A percentile compares a stretch with the other conserved stretches of the same genome.
Evolutionary conservation across 1,140 invertebrate genomes (phyloP).

Genomic region (Episyrphus balteatus): DNA sequence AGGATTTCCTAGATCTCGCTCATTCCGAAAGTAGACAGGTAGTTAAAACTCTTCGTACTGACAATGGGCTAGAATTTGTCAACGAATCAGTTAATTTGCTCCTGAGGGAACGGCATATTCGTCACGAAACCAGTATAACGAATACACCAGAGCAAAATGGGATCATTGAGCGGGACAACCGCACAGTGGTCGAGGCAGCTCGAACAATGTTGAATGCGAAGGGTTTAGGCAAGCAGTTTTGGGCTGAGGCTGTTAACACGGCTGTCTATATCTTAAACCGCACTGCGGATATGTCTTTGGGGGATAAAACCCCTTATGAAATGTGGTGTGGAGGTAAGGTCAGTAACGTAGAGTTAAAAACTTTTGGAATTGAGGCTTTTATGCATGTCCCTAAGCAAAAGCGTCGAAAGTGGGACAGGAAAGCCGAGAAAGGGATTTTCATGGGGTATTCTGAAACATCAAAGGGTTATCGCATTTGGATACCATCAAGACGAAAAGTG

Average conservation of each 20-base stretch:
- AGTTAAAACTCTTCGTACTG: slow-evolving; percentile 32
- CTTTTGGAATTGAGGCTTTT: too few species aligned
- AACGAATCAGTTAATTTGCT: slow-evolving; percentile 28
- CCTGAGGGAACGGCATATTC: slow-evolving; percentile 18
- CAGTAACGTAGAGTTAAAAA: too few species aligned
- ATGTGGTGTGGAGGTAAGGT: slow-evolving; percentile 20
- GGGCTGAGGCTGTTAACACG: slow-evolving; percentile 35
- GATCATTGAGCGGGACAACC: slow-evolving; percentile 34
- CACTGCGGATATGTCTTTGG: slow-evolving; percentile 22
- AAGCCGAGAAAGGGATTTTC: too few species aligned
- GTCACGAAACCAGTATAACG: slow-evolving; percentile 27
- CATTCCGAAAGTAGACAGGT: slow-evolving; percentile 25
- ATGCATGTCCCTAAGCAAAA: too few species aligned
- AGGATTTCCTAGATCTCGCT: slow-evolving; percentile 24
- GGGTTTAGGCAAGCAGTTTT: slow-evolving; percentile 24
- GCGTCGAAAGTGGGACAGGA: too few species aligned
- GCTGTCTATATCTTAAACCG: slow-evolving; percentile 33
- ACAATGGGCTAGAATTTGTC: slow-evolving; percentile 37
- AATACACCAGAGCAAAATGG: slow-evolving; percentile 43
- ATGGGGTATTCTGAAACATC: too few species aligned
- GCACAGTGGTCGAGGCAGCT: slow-evolving; percentile 35
- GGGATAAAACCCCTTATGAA: slow-evolving; percentile 30
- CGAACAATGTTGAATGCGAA: slow-evolving; percentile 30
- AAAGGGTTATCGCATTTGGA: too few species aligned
- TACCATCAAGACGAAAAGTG: too few species aligned